Percentiles rank a stretch among this genome's conserved stretches.
phyloP scores from a whole-genome alignment of 2,888 invertebrate species.

The Lepidocyrtoides sp. region DNA sequence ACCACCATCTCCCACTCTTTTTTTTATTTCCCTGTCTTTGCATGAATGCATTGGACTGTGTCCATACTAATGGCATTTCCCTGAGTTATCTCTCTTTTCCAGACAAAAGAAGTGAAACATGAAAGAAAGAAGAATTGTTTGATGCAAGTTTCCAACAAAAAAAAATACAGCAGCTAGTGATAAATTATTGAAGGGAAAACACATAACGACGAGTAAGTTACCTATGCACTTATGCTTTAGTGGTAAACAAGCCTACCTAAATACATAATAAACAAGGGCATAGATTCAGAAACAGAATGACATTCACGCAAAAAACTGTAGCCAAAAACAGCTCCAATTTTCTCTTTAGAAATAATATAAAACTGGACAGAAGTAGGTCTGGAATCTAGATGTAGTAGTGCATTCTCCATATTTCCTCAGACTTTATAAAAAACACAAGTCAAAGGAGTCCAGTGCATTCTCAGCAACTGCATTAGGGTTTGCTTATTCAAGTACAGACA shows the following conservation, averaged over 20 bases:
- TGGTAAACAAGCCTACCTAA: too few relatives aligned
- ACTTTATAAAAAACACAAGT: too few relatives aligned
- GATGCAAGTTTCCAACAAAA: not conserved
- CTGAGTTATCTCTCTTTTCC: not conserved
- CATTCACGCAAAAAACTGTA: not conserved
- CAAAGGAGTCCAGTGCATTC: too few relatives aligned
- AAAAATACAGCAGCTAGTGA: too few relatives aligned
- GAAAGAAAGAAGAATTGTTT: not conserved
- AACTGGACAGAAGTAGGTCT: not conserved
- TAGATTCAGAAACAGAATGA: not conserved
- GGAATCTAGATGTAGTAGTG: not conserved
- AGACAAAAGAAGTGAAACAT: not conserved
- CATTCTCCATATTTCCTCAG: not conserved
- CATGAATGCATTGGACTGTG: not conserved
- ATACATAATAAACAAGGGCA: too few relatives aligned
- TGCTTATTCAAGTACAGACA: too few relatives aligned
- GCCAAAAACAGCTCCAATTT: not conserved
- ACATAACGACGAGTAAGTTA: too few relatives aligned
- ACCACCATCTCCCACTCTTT: not conserved
- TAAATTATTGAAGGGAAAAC: too few relatives aligned
- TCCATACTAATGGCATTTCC: constrained; percentile 19
- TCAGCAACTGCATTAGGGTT: too few relatives aligned
- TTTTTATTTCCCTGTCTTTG: not conserved
- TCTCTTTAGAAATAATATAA: not conserved
- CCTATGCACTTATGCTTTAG: too few relatives aligned